phyloP scores from a whole-genome alignment of 2,113 vertebrate genomes.

The Naja naja region DNA sequence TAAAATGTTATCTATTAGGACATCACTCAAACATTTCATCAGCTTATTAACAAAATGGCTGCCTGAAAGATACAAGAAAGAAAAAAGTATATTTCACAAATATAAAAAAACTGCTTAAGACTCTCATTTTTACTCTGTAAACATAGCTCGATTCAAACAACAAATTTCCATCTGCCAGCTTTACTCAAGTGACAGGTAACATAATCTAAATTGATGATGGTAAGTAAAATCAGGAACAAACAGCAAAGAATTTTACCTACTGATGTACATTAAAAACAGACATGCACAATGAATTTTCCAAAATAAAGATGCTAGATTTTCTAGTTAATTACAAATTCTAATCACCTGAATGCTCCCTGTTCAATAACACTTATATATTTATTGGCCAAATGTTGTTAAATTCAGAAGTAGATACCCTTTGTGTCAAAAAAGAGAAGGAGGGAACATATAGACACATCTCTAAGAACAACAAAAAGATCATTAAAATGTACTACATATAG shows the following conservation, averaged over 20 bases:
- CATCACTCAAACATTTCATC: neutral
- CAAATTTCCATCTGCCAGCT: neutral
- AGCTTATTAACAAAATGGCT: slow-evolving; percentile 15
- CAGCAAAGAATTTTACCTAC: neutral
- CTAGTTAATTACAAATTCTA: neutral
- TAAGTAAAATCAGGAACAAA: rapidly evolving
- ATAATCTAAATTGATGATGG: neutral
- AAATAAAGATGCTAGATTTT: neutral
- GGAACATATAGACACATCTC: neutral
- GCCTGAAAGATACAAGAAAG: neutral
- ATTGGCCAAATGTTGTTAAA: neutral
- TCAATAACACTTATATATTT: neutral
- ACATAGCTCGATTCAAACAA: neutral
- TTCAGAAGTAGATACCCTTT: neutral
- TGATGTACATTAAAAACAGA: neutral
- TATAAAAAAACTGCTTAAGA: neutral
- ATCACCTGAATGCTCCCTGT: neutral
- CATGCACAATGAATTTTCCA: neutral
- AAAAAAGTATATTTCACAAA: neutral
- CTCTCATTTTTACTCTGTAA: neutral
- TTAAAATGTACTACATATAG: neutral
- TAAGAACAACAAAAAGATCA: neutral
- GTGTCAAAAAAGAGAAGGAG: neutral
- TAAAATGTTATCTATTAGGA: neutral
- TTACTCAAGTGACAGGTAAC: neutral